phyloP scores from a whole-genome alignment of 2,888 invertebrate genomes.

The Noctua janthina region DNA sequence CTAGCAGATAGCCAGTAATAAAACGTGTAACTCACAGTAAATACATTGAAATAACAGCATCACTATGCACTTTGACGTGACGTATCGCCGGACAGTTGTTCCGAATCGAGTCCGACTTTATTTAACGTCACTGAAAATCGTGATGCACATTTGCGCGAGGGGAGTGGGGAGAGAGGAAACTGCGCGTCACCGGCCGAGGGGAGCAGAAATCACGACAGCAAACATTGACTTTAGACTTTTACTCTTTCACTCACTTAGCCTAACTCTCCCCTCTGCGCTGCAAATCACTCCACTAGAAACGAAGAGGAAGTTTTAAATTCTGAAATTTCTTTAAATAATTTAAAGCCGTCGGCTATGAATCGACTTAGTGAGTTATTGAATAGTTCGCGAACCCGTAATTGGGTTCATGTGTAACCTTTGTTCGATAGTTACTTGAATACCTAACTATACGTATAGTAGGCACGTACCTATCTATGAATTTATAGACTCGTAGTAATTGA shows the following conservation, averaged over 20 bases:
- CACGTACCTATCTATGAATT: conserved; percentile 15
- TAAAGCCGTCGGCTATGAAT: conserved; percentile 75
- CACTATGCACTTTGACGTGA: conserved; percentile 59
- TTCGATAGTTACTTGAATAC: conserved; percentile 53
- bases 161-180: conserved; percentile 69
- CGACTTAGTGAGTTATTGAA: conserved; percentile 76
- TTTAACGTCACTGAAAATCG: conserved; percentile 54
- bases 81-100: conserved; percentile 47
- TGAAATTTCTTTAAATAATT: conserved; percentile 81
- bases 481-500: conserved; percentile 31
- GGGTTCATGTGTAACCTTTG: conserved; percentile 70
- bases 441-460: not conserved
- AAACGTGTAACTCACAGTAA: conserved; percentile 21
- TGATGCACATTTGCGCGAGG: conserved; percentile 76
- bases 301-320: conserved; percentile 82
- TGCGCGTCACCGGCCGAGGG: conserved; percentile 82
- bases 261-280: conserved; percentile 82
- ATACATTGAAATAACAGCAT: conserved; percentile 49
- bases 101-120: conserved; percentile 54
- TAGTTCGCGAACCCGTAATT: conserved; percentile 74
- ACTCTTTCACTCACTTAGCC: conserved; percentile 89
- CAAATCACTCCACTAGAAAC: conserved; percentile 85
- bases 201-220: conserved; percentile 88
- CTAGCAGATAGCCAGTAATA: conserved; percentile 15
- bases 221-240: conserved; percentile 90